These are phyloP conservation scores for Oppia nitens DNA, from an alignment of 1,140 invertebrate genomes.

Conservation along the genomic window DNA sequence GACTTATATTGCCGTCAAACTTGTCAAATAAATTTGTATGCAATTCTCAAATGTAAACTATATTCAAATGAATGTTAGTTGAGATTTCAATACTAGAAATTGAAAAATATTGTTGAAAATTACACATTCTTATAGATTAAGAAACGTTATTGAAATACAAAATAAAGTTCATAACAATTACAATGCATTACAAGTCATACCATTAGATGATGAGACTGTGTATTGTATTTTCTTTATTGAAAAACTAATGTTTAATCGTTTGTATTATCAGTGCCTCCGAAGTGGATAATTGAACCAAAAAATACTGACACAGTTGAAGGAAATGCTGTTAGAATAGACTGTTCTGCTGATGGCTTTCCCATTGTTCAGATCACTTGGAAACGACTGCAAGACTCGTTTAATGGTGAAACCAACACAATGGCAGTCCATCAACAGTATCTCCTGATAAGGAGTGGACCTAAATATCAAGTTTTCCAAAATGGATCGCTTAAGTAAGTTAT, in stretches of 20 bases:
- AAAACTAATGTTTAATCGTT: not conserved
- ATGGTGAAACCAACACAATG: not conserved
- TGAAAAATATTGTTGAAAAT: too few relatives aligned
- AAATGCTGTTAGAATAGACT: constrained; percentile 30
- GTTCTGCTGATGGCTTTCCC: constrained; percentile 33
- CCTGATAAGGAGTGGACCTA: constrained; percentile 26
- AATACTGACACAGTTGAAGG: constrained; percentile 33
- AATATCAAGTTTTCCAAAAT: constrained; percentile 22
- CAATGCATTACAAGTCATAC: too few relatives aligned
- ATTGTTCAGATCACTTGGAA: constrained; percentile 34
- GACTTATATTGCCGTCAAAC: too few relatives aligned
- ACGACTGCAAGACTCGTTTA: constrained; percentile 20
- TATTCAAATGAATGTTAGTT: too few relatives aligned
- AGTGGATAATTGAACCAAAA: constrained; percentile 37
- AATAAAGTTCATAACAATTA: too few relatives aligned
- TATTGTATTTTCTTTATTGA: not conserved
- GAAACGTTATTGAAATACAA: too few relatives aligned
- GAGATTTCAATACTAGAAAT: too few relatives aligned
- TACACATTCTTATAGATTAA: too few relatives aligned
- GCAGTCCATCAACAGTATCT: constrained; percentile 4
- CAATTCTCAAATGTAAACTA: too few relatives aligned
- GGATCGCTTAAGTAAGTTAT: too few relatives aligned
- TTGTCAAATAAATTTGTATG: too few relatives aligned
- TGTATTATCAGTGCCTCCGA: constrained; percentile 33
- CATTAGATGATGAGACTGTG: not conserved